Evolutionary conservation across 2,888 invertebrate species (phyloP), one percentile per base, ranked within the genome.

Genomic region (Eilema griseolum): DNA sequence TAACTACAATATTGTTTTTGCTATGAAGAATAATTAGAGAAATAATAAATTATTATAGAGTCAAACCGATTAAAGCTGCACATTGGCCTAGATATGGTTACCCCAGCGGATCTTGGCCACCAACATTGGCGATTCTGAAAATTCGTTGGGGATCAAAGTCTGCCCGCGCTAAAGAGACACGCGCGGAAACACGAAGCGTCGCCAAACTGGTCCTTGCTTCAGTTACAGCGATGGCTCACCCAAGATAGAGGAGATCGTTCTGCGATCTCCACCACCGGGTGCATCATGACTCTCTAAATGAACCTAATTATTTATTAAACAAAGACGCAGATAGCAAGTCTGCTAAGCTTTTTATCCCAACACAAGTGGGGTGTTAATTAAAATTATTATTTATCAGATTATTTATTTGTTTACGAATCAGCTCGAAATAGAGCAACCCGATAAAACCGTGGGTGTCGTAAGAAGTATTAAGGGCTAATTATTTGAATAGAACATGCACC

Each of bases 401-500:
- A 8, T 7, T 37, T 37, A 37, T 37, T 37, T 37, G 33, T 37
- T 12, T 37, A 37, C 33, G 20, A 61, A 31, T 41, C 14, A 26
- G 12, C 64, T 33, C 52, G n/a, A 24, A 69, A 65, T 69, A 69
- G 52, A 33, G 16, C 26, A 28, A 23, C 12, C 31, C 16, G 24
- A 52, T 31, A 33, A 62, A 63, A 12, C 7, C n/a, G 68, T 68
- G 63, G 63, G 68, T 68, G 68, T 59, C 37, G 28, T 33, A 65
- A 46, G 56, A 31, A 5, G 24, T 66, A 66, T 24, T 66, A 70
- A 66, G 57, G 57, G 56, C 70, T 61, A 3, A n/a, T 10, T 62
- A 70, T 62, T 20, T 33, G 59, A 59, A 52, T 37, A 56, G 37
- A 62, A 33, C 61, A 41, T 31, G 31, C 62, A 66, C 57, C 62